A percentile compares a stretch with the other conserved stretches of the same genome.
phyloP scores from a whole-genome alignment of 2,888 invertebrate genomes.

The Lysandra coridon region DNA sequence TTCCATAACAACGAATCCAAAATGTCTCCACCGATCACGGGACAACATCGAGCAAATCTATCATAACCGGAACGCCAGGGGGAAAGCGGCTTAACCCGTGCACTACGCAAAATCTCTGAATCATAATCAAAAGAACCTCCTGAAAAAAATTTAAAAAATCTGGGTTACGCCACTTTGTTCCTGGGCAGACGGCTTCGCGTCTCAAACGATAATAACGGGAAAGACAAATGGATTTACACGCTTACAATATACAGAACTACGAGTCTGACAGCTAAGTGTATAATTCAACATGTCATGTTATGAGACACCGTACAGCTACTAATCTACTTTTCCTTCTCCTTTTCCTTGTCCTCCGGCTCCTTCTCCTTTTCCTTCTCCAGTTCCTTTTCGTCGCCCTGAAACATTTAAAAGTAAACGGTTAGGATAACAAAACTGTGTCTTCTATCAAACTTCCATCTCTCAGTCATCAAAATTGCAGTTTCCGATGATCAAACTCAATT shows the following conservation, averaged over 20 bases:
- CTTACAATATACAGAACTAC: conserved; percentile 69
- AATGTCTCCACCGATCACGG: conserved; percentile 43
- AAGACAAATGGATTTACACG: conserved; percentile 79
- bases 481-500: too few species aligned
- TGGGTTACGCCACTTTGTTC: neutral
- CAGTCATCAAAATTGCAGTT: too few species aligned
- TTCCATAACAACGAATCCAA: conserved; percentile 35
- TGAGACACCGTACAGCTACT: conserved; percentile 36
- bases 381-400: conserved; percentile 89
- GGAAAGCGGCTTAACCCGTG: neutral
- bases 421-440: neutral
- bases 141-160: conserved; percentile 36
- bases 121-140: neutral
- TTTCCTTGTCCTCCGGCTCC: conserved; percentile 85
- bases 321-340: conserved; percentile 76
- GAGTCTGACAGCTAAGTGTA: conserved; percentile 67
- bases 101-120: neutral
- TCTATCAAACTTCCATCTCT: too few species aligned
- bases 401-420: conserved; percentile 10
- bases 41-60: conserved; percentile 53
- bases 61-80: conserved; percentile 30
- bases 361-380: conserved; percentile 82
- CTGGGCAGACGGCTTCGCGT: conserved; percentile 47
- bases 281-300: conserved; percentile 35
- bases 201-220: conserved; percentile 64